Evolutionary conservation across 1,140 invertebrate species (phyloP).

Genomic region (Drosophila obscura): DNA sequence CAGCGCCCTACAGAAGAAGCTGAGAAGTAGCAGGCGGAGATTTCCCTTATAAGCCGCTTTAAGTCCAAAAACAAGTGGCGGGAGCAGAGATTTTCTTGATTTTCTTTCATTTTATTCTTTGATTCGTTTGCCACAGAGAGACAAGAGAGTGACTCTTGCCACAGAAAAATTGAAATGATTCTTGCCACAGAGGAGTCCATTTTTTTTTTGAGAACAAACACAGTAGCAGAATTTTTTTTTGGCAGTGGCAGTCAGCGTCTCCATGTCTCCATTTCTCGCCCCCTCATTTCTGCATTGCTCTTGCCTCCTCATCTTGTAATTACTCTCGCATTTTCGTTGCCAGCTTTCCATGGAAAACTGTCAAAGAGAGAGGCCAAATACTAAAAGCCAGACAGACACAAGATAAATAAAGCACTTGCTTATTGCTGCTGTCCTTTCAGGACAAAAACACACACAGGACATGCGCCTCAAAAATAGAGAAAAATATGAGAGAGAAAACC

Average conservation of each 20-base stretch:
- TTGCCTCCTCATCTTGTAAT: conserved; percentile 41
- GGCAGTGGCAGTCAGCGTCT: no score
- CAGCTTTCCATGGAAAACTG: conserved; percentile 55
- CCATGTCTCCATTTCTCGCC: no score
- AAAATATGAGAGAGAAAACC: conserved; percentile 36
- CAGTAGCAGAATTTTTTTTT: no score
- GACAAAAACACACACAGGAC: conserved; percentile 11
- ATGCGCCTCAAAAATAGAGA: conserved; percentile 13
- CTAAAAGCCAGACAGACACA: conserved; percentile 55
- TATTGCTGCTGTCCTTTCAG: conserved; percentile 47
- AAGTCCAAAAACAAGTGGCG: conserved; percentile 29
- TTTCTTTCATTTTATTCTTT: conserved; percentile 32
- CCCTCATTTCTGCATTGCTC: no score
- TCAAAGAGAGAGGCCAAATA: conserved; percentile 48
- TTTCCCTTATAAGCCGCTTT: conserved; percentile 60
- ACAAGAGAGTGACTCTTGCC: conserved; percentile 37
- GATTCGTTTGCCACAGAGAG: conserved; percentile 53
- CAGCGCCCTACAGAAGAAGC: conserved; percentile 3
- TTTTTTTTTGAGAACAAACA: no score
- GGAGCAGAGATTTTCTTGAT: conserved; percentile 16
- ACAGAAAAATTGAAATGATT: conserved; percentile 6
- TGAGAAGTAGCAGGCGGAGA: neutral
- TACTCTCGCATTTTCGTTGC: conserved; percentile 65
- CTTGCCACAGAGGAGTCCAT: no score
- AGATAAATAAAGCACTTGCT: conserved; percentile 57